These are phyloP conservation scores for Tethya wilhelma DNA, from an alignment of 37 sponge, comb jelly and placozoan genomes.

Conservation along the genomic window DNA sequence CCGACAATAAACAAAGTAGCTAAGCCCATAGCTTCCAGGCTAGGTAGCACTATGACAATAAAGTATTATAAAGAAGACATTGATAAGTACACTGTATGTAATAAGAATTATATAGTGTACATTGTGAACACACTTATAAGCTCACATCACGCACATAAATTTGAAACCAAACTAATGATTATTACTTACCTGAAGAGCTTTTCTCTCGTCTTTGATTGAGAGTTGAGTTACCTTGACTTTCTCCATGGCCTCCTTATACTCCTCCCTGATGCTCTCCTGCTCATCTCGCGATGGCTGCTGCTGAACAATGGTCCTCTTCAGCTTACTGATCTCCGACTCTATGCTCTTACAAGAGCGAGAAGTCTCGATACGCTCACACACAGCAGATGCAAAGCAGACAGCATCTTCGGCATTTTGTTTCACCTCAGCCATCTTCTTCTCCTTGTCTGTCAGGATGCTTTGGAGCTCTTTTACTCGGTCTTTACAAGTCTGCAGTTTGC, in stretches of 20 bases:
- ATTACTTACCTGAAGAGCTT: conserved; percentile 44
- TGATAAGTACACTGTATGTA: too few relatives aligned
- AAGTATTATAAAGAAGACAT: too few relatives aligned
- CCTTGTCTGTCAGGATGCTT: too few relatives aligned
- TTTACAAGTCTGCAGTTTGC: conserved; percentile 5
- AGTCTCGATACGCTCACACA: conserved; percentile 58
- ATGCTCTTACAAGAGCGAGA: conserved; percentile 38
- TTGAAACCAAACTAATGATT: too few relatives aligned
- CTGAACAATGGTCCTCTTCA: conserved; percentile 51
- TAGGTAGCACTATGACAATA: too few relatives aligned
- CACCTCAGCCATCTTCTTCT: neutral
- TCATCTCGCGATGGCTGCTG: conserved; percentile 29
- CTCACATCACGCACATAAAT: too few relatives aligned
- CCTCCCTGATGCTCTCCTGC: conserved; percentile 31
- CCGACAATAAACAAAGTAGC: too few relatives aligned
- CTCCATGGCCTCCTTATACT: conserved; percentile 58
- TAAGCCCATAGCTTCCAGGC: too few relatives aligned
- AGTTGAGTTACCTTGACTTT: conserved; percentile 33
- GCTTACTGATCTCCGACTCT: conserved; percentile 68
- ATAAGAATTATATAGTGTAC: too few relatives aligned
- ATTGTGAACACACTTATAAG: too few relatives aligned
- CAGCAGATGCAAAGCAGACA: neutral
- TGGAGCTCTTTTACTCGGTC: conserved; percentile 32
- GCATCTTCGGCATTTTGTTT: conserved; percentile 12
- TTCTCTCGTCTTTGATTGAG: conserved; percentile 43